Percentiles rank a stretch among this genome's conserved stretches.
Conservation (phyloP, 2,797 vertebrate species). For the Notolepis coatsorum region DNA sequence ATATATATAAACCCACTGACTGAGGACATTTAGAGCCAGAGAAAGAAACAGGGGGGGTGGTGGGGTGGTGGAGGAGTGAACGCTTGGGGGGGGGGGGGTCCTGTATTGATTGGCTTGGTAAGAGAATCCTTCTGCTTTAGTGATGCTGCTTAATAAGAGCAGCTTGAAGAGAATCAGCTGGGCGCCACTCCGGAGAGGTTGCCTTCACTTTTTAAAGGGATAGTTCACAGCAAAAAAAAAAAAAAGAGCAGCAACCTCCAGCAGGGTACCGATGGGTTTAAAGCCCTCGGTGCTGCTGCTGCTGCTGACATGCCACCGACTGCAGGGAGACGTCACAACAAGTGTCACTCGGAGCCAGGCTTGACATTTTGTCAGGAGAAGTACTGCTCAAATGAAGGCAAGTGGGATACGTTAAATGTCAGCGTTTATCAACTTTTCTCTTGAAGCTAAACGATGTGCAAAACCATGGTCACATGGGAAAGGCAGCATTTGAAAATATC, state of each 20-base stretch:
- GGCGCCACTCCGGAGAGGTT: constrained; percentile 66
- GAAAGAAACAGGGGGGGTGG: constrained; percentile 32
- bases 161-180: constrained; percentile 68
- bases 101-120: constrained; percentile 80
- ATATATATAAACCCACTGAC: too few relatives aligned
- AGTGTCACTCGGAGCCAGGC: too few relatives aligned
- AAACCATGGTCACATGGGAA: too few relatives aligned
- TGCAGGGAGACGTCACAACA: too few relatives aligned
- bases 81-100: constrained; percentile 59
- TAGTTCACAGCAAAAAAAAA: constrained; percentile 33
- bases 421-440: too few relatives aligned
- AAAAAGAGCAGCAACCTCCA: constrained; percentile 52
- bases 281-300: too few relatives aligned
- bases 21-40: constrained; percentile 41
- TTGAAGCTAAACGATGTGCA: too few relatives aligned
- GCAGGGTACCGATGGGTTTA: constrained; percentile 23
- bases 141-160: constrained; percentile 77
- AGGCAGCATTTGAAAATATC: too few relatives aligned
- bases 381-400: too few relatives aligned
- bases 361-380: too few relatives aligned
- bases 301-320: too few relatives aligned
- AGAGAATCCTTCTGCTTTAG: constrained; percentile 79
- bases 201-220: constrained; percentile 43
- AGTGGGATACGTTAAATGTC: too few relatives aligned
- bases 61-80: constrained; percentile 60